Evolutionary conservation across 2,113 vertebrate species (phyloP), one percentile per base, ranked within the genome.

Genomic region (Pteropus alecto): DNA sequence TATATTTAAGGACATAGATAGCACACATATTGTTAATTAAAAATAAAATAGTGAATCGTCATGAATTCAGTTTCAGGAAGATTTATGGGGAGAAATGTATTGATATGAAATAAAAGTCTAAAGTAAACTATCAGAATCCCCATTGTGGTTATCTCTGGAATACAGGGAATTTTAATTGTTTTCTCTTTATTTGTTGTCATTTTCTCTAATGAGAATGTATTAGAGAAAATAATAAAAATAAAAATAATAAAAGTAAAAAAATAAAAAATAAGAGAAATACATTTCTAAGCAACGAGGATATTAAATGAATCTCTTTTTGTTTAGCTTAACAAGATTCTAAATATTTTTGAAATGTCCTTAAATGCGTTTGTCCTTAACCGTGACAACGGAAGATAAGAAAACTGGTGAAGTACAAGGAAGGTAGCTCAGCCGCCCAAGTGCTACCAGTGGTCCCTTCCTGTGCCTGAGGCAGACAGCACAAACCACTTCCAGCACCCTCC

Each of bases 391-490:
- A 28, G 14, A 46, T 46, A 71, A 60, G 63, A 60, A 96, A 74
- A 82, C 26, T 7, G 12, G 1, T 28, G 3, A 71, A 74, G 26
- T 35, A 21, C 33, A 76, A 60, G 54, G 33, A n/a, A 65, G 46
- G n/a, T 60, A 76, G 58, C 43, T 5, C 1, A 10, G 18, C 5
- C 58, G 0, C 13, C 24, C 51, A 84, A 19, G 3, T 5, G 56
- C 41, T n/a, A 0, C 41, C 5, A 1, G 2, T 77, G 30, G 19
- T 38, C 6, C 54, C 12, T 41, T 24, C n/a, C 65, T 54, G 2
- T 19, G 11, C 51, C 91, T 33, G 15, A 13, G 43, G 41, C 88
- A 97, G 91, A 88, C 96, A 94, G 90, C 76, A 82, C 93, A 48
- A 93, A 82, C 96, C 88, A 48, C 56, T 73, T 76, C 48, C 70